Evolutionary conservation across 2,113 vertebrate genomes (phyloP), one percentile per base, ranked within the genome.

Genomic region (Parus major): DNA sequence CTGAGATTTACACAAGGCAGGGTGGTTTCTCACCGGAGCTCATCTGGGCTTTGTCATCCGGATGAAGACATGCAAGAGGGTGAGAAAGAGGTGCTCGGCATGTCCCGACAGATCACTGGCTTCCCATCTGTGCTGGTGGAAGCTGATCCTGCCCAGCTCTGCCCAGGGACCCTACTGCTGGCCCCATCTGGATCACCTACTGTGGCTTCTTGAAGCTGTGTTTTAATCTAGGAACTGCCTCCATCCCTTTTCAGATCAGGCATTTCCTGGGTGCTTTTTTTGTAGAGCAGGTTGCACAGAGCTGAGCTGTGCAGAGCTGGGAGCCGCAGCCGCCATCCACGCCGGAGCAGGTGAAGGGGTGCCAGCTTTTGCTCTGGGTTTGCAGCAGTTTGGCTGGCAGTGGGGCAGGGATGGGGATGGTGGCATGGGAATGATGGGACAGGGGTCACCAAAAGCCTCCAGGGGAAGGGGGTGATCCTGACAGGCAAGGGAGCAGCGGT

Each of bases 261-360:
- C 28, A 0, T 41, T 68, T 78, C 36, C 63, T 15, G 23, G 69
- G 47, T 0, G 8, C 11, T 11, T 4, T 44, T 35, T 18, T 4
- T 10, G 64, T 59, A 63, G 50, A 5, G 50, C 17, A 1, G 82
- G 47, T 56, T 28, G 87, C 59, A 8, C 14, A 8, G 78, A 46
- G 63, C 63, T 25, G 88, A 69, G 85, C 70, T 18, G 63, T 24
- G 21, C 59, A 2, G 70, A 42, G 72, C 75, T 3, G 68, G 83
- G 63, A 64, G 57, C 87, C 2, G 59, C 85, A 17, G 60, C 35
- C 2, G 2, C n/a, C 4, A 0, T 33, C 0, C 7, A 3, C 0
- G 0, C 25, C 0, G 2, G 27, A 2, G 44, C 28, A 14, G 88
- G 82, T 39, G 82, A 80, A 41, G 29, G 0, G 7, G 9, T 4